Base-by-base conservation (phyloP, 2,888 invertebrate genomes). In the Pollenia amentaria region DNA sequence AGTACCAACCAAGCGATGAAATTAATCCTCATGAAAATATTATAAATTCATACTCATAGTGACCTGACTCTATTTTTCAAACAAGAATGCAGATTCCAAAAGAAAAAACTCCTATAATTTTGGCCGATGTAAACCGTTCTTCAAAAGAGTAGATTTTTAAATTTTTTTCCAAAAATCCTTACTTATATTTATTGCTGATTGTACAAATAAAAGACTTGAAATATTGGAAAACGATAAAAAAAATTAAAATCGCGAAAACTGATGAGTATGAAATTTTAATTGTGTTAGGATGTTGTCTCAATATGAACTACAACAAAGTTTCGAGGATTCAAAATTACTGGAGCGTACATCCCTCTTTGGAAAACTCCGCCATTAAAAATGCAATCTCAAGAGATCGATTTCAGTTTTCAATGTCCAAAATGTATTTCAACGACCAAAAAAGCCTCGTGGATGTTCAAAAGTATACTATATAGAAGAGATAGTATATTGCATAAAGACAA, bases 121-220 rank as follows among this genome's bases (percentile, higher is more conserved):
- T 38, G 16, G 16, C 51, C 53, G 16, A 51, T 69, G 51, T 51
- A 10, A 51, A 51, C 21, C 51, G 69, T 51, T 38, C 38, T 53
- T 51, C 69, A 51, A 69, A 29, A 51, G n/a, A 51, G 38, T 38
- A 69, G 38, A 69, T 51, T 69, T 69, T 69, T 38, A 51, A 51
- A 67, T 48, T 21, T 6, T 46, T 14, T 69, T 69, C 38, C 48
- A 53, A 7, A 69, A 69, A 29, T 69, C 53, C 9, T 12, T 53
- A 51, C 14, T 16, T 40, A 69, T 51, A 53, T 69, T 38, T 53
- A 69, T 69, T 69, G 51, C 69, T 29, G 53, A 67, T 10, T 44
- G 4, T 38, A 69, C 51, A 40, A 69, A 64, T 29, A 40, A 40
- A 14, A 21, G 46, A 67, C 48, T 46, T 14, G 12, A 67, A 29